Evolutionary conservation across 2,888 invertebrate species (phyloP).

Genomic region (Drosophila kanekoi): DNA sequence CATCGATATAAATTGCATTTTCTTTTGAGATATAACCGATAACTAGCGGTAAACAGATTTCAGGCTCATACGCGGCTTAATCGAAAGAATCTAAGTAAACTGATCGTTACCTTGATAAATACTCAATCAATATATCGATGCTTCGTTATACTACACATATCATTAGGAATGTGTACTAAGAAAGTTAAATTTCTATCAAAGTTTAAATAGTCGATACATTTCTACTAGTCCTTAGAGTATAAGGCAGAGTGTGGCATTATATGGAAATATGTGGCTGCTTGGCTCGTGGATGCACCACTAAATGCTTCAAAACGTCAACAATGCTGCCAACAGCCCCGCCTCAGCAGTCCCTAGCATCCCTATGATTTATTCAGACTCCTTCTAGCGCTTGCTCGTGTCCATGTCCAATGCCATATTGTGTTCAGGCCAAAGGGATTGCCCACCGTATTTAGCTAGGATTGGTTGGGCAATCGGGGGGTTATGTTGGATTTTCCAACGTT

Average conservation of each 20-base stretch:
- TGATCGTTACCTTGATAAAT: too few relatives aligned
- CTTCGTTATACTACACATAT: too few relatives aligned
- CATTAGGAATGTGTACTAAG: too few relatives aligned
- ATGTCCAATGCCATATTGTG: constrained; percentile 42
- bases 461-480: background rate
- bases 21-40: too few relatives aligned
- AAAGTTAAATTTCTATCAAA: too few relatives aligned
- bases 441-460: constrained; percentile 18
- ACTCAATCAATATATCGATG: too few relatives aligned
- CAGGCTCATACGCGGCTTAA: too few relatives aligned
- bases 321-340: constrained; percentile 21
- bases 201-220: too few relatives aligned
- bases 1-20: too few relatives aligned
- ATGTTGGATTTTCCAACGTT: constrained; percentile 47
- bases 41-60: too few relatives aligned
- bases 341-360: constrained; percentile 2
- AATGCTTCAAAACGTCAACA: constrained; percentile 46
- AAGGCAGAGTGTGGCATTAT: background rate
- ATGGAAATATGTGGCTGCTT: constrained; percentile 29
- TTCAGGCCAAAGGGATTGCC: constrained; percentile 46
- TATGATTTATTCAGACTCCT: background rate
- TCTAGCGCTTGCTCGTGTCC: constrained; percentile 2
- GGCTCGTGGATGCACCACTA: constrained; percentile 41
- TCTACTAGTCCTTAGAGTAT: too few relatives aligned
- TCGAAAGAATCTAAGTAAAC: too few relatives aligned